Evolutionary conservation across 2,797 vertebrate genomes (phyloP).

Genomic region (Carapus acus): DNA sequence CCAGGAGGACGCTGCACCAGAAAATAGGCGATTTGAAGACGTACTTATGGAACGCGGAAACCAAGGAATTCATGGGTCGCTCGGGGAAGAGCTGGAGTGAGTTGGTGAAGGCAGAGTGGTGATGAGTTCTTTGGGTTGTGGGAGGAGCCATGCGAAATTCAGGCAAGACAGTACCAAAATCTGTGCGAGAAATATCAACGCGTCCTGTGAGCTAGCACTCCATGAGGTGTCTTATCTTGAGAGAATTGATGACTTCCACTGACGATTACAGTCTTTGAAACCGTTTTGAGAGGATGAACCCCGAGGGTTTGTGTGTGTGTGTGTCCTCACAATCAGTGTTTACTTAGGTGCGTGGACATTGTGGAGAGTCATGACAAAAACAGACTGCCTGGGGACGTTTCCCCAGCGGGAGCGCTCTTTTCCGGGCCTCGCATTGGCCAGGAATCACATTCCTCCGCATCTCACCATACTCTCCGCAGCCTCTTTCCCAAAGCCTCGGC

Average conservation of each 20-base stretch:
- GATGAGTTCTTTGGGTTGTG: constrained; percentile 26
- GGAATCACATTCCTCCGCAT: constrained; percentile 76
- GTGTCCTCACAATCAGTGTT: constrained; percentile 70
- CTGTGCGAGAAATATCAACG: constrained; percentile 8
- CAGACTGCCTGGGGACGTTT: constrained; percentile 78
- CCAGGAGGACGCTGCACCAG: constrained; percentile 79
- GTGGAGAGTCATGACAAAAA: constrained; percentile 77
- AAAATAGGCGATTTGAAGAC: constrained; percentile 78
- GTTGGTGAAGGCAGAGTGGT: constrained; percentile 54
- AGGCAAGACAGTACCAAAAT: constrained; percentile 16
- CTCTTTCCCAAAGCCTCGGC: constrained; percentile 72
- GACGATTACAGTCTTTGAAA: constrained; percentile 33
- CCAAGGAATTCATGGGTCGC: constrained; percentile 90
- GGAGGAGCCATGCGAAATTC: constrained; percentile 13
- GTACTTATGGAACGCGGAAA: constrained; percentile 93
- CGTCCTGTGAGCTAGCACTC: constrained; percentile 12
- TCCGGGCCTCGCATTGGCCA: constrained; percentile 70
- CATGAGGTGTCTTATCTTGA: not conserved
- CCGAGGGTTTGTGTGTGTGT: constrained; percentile 48
- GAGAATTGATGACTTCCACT: constrained; percentile 1
- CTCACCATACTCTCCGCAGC: constrained; percentile 68
- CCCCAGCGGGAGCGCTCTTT: constrained; percentile 69
- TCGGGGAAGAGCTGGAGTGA: constrained; percentile 94
- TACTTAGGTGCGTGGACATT: constrained; percentile 79
- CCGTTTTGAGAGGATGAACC: constrained; percentile 42